phyloP scores from a whole-genome alignment of 2,888 invertebrate species.

The Allacma fusca region DNA sequence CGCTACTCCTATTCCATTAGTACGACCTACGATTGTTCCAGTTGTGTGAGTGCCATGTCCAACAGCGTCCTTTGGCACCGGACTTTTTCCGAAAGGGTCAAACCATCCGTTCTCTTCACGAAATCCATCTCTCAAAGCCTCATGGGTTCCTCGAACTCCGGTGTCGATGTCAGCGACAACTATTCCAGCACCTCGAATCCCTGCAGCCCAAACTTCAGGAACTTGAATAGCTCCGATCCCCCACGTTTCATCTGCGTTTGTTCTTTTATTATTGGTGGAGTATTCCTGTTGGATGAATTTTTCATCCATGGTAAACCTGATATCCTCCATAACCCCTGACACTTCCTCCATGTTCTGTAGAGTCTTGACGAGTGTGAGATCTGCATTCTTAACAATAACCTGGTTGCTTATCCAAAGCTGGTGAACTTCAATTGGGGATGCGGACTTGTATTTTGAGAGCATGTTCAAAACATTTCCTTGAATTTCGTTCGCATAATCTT shows the following conservation, averaged over 20 bases:
- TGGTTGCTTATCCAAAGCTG: no score
- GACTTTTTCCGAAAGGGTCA: not conserved
- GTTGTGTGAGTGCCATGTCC: not conserved
- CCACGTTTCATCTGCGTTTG: not conserved
- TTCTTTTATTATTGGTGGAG: no score
- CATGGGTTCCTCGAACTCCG: not conserved
- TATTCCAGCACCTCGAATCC: not conserved
- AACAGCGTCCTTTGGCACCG: not conserved
- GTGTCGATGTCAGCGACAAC: not conserved
- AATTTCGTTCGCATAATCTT: no score
- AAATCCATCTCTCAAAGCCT: not conserved
- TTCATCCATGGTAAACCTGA: no score
- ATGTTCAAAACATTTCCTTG: no score
- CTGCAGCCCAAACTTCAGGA: not conserved
- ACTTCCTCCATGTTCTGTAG: no score
- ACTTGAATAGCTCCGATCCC: not conserved
- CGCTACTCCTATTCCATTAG: constrained; percentile 17
- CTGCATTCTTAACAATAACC: no score
- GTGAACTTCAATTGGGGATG: no score
- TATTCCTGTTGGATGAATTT: no score
- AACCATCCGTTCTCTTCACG: not conserved
- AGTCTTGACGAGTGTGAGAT: no score
- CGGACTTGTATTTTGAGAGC: no score
- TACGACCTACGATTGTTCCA: not conserved
- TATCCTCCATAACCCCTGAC: no score